Percentiles rank a stretch among this genome's conserved stretches.
Conservation (phyloP, 2,113 vertebrate species). For the Canis aureus region DNA sequence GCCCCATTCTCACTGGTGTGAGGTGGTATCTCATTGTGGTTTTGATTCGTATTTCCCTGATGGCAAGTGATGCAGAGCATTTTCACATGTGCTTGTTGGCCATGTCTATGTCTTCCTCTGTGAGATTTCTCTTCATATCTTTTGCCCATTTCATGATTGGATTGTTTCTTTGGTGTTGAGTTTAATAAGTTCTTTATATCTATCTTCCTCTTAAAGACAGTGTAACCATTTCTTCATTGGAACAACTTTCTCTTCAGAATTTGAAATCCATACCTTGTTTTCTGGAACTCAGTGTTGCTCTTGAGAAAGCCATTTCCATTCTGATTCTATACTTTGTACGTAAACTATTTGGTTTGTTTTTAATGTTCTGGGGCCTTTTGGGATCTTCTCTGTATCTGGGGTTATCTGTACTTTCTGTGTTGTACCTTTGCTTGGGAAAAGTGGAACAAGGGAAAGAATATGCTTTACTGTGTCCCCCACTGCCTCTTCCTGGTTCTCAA, state of each 20-base stretch:
- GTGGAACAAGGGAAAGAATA: neutral
- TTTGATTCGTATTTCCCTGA: too few species aligned
- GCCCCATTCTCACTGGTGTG: too few species aligned
- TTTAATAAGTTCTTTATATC: neutral
- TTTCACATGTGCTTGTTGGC: too few species aligned
- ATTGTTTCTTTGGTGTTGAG: too few species aligned
- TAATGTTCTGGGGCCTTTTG: neutral
- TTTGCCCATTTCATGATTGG: too few species aligned
- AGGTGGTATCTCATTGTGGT: too few species aligned
- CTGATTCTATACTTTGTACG: neutral
- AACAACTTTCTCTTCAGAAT: constrained; percentile 16
- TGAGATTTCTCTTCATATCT: too few species aligned
- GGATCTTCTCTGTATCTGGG: neutral
- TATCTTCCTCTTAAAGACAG: neutral
- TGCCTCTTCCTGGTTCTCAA: neutral
- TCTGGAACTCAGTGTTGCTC: neutral
- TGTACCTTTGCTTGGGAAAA: neutral
- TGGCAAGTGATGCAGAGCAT: too few species aligned
- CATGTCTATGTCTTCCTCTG: too few species aligned
- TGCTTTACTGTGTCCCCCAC: neutral
- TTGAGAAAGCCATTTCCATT: neutral
- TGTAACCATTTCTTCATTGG: neutral
- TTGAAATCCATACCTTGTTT: neutral
- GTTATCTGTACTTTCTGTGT: neutral
- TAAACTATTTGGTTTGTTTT: neutral